phyloP scores from a whole-genome alignment of 2,888 invertebrate species.

The Graphium colonna region DNA sequence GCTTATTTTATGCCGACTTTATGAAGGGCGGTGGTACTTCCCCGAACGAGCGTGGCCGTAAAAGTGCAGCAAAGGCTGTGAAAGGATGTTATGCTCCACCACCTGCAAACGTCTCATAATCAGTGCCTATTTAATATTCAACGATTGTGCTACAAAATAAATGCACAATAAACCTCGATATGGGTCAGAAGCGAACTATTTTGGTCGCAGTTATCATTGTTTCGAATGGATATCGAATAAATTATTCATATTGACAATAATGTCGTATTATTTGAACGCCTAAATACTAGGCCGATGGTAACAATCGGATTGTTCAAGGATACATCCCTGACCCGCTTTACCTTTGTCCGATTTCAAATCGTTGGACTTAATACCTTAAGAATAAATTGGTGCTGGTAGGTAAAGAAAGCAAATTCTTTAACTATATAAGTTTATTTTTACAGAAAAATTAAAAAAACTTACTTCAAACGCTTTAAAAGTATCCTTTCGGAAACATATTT shows the following conservation, averaged over 20 bases:
- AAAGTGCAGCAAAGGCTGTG: too few species aligned
- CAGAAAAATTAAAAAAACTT: too few species aligned
- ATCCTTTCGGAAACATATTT: too few species aligned
- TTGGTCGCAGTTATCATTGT: constrained; percentile 24
- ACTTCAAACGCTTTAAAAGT: too few species aligned
- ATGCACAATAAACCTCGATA: constrained; percentile 15
- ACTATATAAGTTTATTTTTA: too few species aligned
- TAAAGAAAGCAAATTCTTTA: too few species aligned
- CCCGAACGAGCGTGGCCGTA: too few species aligned
- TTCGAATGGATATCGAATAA: constrained; percentile 16
- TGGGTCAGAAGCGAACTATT: constrained; percentile 24
- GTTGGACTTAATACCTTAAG: too few species aligned
- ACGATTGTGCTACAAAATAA: constrained; percentile 4
- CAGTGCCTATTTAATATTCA: neutral
- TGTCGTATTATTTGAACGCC: neutral
- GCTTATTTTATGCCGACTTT: too few species aligned
- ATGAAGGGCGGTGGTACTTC: too few species aligned
- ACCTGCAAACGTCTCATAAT: neutral
- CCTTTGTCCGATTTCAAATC: constrained; percentile 5
- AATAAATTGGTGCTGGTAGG: too few species aligned
- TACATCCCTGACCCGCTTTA: constrained; percentile 24
- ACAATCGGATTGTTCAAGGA: constrained; percentile 25
- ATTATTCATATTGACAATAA: constrained; percentile 21
- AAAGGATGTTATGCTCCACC: too few species aligned
- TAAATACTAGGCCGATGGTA: constrained; percentile 8